Base-by-base conservation (phyloP, 2,888 invertebrate genomes). In the Autographa pulchrina region DNA sequence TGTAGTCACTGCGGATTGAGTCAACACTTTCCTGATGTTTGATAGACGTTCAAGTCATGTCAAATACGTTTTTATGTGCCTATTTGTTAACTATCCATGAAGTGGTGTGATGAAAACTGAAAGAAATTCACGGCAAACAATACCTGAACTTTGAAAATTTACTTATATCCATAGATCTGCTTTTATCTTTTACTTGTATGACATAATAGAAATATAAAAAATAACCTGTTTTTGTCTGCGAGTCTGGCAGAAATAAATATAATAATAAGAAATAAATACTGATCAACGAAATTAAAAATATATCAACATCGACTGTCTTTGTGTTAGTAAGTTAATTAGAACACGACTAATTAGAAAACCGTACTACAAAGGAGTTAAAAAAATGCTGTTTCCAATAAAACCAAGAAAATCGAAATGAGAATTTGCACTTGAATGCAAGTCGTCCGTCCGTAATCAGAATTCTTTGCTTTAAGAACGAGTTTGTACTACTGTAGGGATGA, bases 341-440 rank as follows among this genome's bases (percentile, higher is more conserved):
- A 67, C 25, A 18, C 59, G 71, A 71, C 63, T 74, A 78, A 83
- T 79, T 77, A 77, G 68, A 79, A 78, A 80, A 62, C 32, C 61
- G 56, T 56, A 65, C 52, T 63, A 66, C 65, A 77, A 82, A 65
- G 79, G 76, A 48, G 73, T 74, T 77, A 80, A 83, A 84, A 84
- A 86, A 76, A 62, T 62, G 41, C 72, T 16, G 75, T 78, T 74
- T 79, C 74, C 82, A 86, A 85, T 86, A 84, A 88, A 78, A 85
- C 77, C 75, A 81, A 77, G 76, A 82, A 80, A 86, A 86, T 85
- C 81, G 78, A 86, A 91, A 89, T 89, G 88, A 89, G 87, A 88
- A 88, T 92, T 91, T 89, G 87, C 87, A 88, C 83, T 89, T 82
- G 82, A 88, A 88, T 89, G 90, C 91, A 87, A 89, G 86, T 85